Evolutionary conservation across 2,113 vertebrate species (phyloP), one percentile per base, ranked within the genome.

Genomic region (Agelaius tricolor): DNA sequence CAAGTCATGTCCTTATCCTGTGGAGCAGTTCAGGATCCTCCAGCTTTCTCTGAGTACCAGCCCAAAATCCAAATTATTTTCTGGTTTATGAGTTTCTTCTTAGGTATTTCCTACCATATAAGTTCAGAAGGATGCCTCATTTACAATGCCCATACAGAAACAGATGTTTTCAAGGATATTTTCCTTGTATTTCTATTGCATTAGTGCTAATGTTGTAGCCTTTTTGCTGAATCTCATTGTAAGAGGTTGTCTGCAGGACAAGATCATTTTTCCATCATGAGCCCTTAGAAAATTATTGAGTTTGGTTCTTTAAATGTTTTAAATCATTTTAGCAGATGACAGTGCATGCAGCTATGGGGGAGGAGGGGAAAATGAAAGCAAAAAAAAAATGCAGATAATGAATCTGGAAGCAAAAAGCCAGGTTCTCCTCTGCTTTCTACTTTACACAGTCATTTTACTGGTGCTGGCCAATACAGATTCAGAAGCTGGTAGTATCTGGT

Each of bases 291-390:
- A 58, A 15, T 58, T 69, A 43, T 31, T 54, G 10, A 63, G 17
- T 55, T 83, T 47, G 7, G 2, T 30, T 65, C 20, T 51, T 51
- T 30, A 74, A 46, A 31, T 35, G 4, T 74, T 81, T 54, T 57
- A 81, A 58, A 62, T 69, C 1, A 49, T 46, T 78, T 81, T 63
- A 74, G 9, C 7, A 23, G 6, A 47, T 80, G 11, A 8, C 9
- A 59, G 19, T 59, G 33, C 23, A 37, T 33, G 22, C 33, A 73
- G 15, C 20, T 65, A 9, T 47, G 10, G 11, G 3, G 6, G 6
- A 59, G 8, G 5, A 15, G 5, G 2, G 3, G 6, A 4, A 5
- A 8, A 6, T 3, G 7, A 35, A 65, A 46, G 15, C 1, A 18
- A 39, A 46, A 27, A 27, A 49, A 44, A 11, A 5, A 27, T 9